Base-by-base conservation (phyloP, 2,113 vertebrate species). In the Ophiodon elongatus region DNA sequence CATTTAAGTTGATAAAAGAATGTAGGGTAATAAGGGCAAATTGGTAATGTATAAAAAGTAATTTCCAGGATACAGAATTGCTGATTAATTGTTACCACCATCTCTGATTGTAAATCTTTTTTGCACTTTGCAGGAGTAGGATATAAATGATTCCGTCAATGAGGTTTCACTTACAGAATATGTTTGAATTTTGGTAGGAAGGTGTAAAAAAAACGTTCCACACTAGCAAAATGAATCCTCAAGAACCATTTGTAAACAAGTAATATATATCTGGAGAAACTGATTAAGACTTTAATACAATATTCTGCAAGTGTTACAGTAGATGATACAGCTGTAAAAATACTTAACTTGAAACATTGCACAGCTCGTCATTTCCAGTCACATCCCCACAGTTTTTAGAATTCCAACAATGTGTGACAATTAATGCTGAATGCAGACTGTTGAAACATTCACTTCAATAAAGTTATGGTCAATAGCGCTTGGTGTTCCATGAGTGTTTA, bases 401-500 rank as follows among this genome's bases (percentile, higher is more conserved):
- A 52, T 67, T 59, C 47, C 47, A 65, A 23, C 50, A 63, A 41
- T 47, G 39, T 57, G 60, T 17, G 47, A 71, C 76, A 80, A 85
- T 87, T 88, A 81, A 81, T 69, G 57, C 27, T 52, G 25, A 71
- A 76, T 29, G 63, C 76, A 80, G 73, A 37, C 56, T 74, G 50
- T 79, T 54, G 63, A 63, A 85, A 79, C 79, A 43, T 76, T 85
- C 65, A 11, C 76, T 89, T 71, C 65, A 79, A 82, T 73, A 87
- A 54, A 76, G 76, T 63, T 71, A 79, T 75, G 80, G 76, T 63
- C 83, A 84, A 85, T 84, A 79, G 85, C 4, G 39, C 57, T 54
- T 25, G 65, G 67, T 86, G 79, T 86, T 91, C 81, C 52, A 10
- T 56, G 43, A 69, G 73, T 72, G 69, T 86, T 90, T 72, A 69